These are phyloP conservation scores for Elegia similella DNA, from an alignment of 2,888 invertebrate genomes.

Conservation along the genomic window DNA sequence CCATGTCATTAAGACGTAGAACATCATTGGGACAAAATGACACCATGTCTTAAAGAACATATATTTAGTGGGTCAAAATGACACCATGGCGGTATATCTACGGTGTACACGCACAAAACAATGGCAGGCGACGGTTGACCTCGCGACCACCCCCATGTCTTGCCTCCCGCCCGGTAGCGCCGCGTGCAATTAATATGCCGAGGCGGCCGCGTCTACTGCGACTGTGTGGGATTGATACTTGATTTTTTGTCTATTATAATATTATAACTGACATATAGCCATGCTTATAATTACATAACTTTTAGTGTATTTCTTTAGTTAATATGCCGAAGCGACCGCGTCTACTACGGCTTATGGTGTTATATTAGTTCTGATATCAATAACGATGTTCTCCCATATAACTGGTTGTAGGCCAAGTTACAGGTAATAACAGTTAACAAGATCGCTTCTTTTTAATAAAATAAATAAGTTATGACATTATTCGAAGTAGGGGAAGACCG, in stretches of 20 bases:
- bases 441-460: too few species aligned
- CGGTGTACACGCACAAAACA: constrained; percentile 74
- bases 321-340: too few species aligned
- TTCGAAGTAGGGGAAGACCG: too few species aligned
- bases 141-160: constrained; percentile 74
- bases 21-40: neutral
- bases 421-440: too few species aligned
- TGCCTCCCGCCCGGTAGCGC: constrained; percentile 75
- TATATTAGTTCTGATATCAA: too few species aligned
- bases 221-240: constrained; percentile 44
- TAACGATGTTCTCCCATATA: too few species aligned
- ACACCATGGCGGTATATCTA: neutral
- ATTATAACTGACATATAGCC: neutral
- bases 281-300: too few species aligned
- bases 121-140: constrained; percentile 80
- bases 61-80: neutral
- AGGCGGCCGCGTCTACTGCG: constrained; percentile 70
- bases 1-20: too few species aligned
- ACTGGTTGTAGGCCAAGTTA: too few species aligned
- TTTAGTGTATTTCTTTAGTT: too few species aligned
- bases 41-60: neutral
- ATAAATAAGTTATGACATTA: too few species aligned
- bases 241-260: neutral
- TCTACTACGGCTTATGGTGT: too few species aligned
- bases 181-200: constrained; percentile 82